phyloP scores from a whole-genome alignment of 1,140 invertebrate genomes.

The Papilio dardanus region DNA sequence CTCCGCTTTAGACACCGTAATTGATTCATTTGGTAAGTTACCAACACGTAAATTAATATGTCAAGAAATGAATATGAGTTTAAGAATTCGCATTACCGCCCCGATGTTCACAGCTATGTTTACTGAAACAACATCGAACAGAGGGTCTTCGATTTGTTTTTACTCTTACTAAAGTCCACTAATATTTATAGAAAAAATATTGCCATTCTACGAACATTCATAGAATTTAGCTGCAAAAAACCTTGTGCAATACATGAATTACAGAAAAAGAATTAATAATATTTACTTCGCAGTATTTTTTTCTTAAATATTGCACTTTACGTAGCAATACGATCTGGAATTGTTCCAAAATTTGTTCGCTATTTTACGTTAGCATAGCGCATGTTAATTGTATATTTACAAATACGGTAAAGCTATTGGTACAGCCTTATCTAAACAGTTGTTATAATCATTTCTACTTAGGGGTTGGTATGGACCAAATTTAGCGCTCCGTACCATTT shows the following conservation, averaged over 20 bases:
- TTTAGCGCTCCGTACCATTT: background rate
- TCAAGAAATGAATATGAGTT: too few species aligned
- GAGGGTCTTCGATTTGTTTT: background rate
- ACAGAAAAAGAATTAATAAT: too few species aligned
- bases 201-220: too few species aligned
- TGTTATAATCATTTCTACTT: constrained; percentile 17
- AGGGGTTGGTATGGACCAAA: background rate
- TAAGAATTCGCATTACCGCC: background rate
- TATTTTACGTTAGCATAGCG: background rate
- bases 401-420: background rate
- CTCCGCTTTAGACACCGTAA: background rate
- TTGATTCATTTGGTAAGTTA: background rate
- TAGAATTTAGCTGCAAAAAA: background rate
- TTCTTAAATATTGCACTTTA: background rate
- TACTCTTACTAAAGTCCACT: background rate
- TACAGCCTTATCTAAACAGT: constrained; percentile 6
- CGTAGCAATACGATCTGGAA: background rate
- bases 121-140: background rate
- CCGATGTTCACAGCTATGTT: background rate
- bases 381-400: background rate
- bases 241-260: too few species aligned
- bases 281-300: too few species aligned
- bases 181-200: too few species aligned
- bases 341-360: background rate
- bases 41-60: background rate